A percentile compares a stretch with the other conserved stretches of the same genome.
Conservation (phyloP, 2,797 vertebrate genomes). For the Trichosurus vulpecula region DNA sequence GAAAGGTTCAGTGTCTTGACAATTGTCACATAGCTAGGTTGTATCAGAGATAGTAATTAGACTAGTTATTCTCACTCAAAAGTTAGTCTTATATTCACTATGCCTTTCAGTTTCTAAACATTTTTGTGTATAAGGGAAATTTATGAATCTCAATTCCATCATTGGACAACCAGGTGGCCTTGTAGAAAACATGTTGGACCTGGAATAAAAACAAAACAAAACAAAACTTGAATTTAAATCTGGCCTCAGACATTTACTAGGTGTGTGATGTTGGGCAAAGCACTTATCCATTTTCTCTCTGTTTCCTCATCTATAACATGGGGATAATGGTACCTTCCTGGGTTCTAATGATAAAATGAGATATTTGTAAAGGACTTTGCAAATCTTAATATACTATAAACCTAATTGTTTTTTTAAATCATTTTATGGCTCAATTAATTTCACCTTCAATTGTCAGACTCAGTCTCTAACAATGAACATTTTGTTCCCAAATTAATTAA, state of each 20-base stretch:
- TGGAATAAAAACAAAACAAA: background rate
- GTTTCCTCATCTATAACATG: background rate
- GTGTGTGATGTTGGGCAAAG: background rate
- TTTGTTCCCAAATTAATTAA: slow-evolving; percentile 19
- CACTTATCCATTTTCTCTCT: background rate
- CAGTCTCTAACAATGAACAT: background rate
- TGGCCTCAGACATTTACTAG: background rate
- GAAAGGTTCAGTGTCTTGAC: background rate
- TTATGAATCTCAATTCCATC: slow-evolving; percentile 21
- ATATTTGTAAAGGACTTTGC: background rate
- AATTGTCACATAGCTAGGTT: background rate
- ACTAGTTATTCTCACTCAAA: background rate
- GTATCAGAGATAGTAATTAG: background rate
- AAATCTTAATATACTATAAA: background rate
- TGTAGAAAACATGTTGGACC: background rate
- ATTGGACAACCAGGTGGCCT: background rate
- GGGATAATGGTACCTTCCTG: background rate
- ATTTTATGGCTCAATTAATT: background rate
- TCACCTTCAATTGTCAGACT: background rate
- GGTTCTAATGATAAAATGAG: background rate
- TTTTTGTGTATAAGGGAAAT: slow-evolving; percentile 5
- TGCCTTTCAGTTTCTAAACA: background rate
- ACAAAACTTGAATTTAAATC: background rate
- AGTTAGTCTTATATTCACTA: background rate
- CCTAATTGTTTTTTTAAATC: background rate